Percentiles rank a stretch among this genome's conserved stretches.
These are phyloP conservation scores for Philaethria dido DNA, from an alignment of 2,888 invertebrate species.

Conservation along the genomic window DNA sequence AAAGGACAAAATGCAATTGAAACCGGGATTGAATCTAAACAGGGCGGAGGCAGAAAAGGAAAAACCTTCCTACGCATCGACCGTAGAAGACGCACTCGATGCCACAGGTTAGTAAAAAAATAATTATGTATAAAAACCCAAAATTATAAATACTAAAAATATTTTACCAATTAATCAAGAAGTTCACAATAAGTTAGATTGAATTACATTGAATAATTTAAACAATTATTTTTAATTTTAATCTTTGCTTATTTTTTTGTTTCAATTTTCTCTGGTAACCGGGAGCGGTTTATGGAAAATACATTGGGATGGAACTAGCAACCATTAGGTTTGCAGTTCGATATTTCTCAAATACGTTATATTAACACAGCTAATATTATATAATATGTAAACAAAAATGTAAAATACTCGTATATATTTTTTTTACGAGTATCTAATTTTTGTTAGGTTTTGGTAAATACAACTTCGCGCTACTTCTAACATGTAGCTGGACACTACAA, in stretches of 20 bases:
- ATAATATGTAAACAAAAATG: background rate
- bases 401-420: background rate
- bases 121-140: too few relatives aligned
- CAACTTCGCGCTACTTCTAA: conserved; percentile 69
- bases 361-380: too few relatives aligned
- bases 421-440: background rate
- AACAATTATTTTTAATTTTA: too few relatives aligned
- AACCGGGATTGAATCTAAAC: conserved; percentile 54
- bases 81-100: conserved; percentile 69
- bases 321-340: too few relatives aligned
- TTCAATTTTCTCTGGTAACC: too few relatives aligned
- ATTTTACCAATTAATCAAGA: too few relatives aligned
- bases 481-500: conserved; percentile 76
- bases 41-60: conserved; percentile 55
- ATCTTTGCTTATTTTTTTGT: too few relatives aligned
- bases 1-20: conserved; percentile 52
- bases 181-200: too few relatives aligned
- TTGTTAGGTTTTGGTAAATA: conserved; percentile 74
- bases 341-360: background rate
- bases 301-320: too few relatives aligned
- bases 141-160: too few relatives aligned
- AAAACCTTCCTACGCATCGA: conserved; percentile 51
- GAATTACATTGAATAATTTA: too few relatives aligned
- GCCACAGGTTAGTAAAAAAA: conserved; percentile 60
- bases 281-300: too few relatives aligned